Conservation (phyloP, 1,140 invertebrate species). For the Diorhabda sublineata region DNA sequence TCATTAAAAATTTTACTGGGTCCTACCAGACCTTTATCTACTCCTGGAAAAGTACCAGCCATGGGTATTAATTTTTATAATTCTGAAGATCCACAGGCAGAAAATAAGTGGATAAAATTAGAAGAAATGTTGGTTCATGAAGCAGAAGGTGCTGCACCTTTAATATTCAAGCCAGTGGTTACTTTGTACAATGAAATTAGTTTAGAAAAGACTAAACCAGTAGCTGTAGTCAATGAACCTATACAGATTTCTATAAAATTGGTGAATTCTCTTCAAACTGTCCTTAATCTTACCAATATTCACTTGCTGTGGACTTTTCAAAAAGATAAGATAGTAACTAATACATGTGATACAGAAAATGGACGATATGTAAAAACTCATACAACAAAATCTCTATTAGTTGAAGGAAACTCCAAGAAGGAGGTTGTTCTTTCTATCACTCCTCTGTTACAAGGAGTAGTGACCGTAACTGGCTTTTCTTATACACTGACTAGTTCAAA, state of each 20-base stretch:
- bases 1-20: constrained; percentile 63
- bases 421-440: constrained; percentile 48
- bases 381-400: constrained; percentile 44
- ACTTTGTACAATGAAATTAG: constrained; percentile 63
- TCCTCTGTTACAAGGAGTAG: constrained; percentile 47
- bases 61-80: constrained; percentile 42
- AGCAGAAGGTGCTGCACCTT: constrained; percentile 62
- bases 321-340: constrained; percentile 46
- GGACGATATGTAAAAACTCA: constrained; percentile 47
- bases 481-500: constrained; percentile 47
- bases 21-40: constrained; percentile 50
- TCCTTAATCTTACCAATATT: constrained; percentile 67
- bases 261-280: constrained; percentile 75
- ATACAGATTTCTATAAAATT: constrained; percentile 74
- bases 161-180: constrained; percentile 73
- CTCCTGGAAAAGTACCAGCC: constrained; percentile 49
- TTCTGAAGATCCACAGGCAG: constrained; percentile 42
- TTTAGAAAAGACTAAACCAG: constrained; percentile 62
- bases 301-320: constrained; percentile 76
- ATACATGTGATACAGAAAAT: constrained; percentile 38
- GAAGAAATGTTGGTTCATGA: constrained; percentile 75
- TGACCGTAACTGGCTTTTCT: constrained; percentile 48
- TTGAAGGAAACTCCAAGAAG: constrained; percentile 44
- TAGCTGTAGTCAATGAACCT: constrained; percentile 73
- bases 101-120: constrained; percentile 63